Evolutionary conservation across 1,140 invertebrate species (phyloP), one percentile per base, ranked within the genome.

Genomic region (Marisa cornuarietis): DNA sequence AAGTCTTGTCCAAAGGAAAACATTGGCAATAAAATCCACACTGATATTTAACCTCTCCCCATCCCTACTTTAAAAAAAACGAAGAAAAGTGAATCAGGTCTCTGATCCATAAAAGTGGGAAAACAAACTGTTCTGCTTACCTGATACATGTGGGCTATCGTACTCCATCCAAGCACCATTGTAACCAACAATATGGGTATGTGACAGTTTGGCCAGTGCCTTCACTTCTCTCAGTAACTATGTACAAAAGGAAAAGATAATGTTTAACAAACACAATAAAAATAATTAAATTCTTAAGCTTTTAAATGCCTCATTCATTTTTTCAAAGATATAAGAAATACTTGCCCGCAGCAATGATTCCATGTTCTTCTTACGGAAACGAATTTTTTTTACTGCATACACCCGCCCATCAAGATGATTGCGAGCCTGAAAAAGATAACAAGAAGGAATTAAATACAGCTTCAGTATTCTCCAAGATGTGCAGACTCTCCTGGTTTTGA

Each of bases 321-420:
- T 42, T 42, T 22, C 26, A 73, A 31, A n/a, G 58, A 71, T 24
- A 51, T 14, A 22, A 42, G 75, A 69, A 63, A 49, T n/a, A 52
- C 58, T 91, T 92, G 89, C 86, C 83, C 85, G 87, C 65, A 87
- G 78, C 66, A 85, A 85, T 24, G 83, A 78, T 71, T 89, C 87
- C 62, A 85, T 85, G 72, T 85, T 84, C 31, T 84, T 86, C 63
- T 88, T 86, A 71, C 85, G 87, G 61, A 90, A 88, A 81, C 91
- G 91, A 62, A 96, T 94, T 90, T 96, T 95, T 89, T 96, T 96
- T 6, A 96, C 92, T 18, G 96, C 96, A 92, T 96, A 96, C 82
- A 94, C 92, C 20, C 93, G 92, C 22, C 93, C 93, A 89, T 96
- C 96, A 3, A 96, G 86, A 85, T 94, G 93, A 89, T 96, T 94